Percentiles rank a stretch among this genome's conserved stretches.
These are phyloP conservation scores for Cyclopterus lumpus DNA, from an alignment of 2,797 vertebrate genomes.

Conservation along the genomic window DNA sequence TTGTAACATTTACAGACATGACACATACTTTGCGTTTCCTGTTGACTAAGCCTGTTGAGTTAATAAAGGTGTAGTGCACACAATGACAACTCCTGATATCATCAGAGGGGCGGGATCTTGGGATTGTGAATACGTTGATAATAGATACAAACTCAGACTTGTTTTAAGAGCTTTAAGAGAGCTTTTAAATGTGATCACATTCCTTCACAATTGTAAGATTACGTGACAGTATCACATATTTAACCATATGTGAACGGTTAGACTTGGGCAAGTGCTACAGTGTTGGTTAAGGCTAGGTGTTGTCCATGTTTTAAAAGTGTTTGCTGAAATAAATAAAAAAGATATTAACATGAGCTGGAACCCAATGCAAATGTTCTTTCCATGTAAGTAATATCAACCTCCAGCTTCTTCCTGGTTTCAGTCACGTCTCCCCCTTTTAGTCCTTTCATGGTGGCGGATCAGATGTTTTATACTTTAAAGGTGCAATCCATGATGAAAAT, in stretches of 20 bases:
- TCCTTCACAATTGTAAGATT: neutral
- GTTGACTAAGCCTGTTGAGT: slow-evolving; percentile 46
- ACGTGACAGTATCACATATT: neutral
- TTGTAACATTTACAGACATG: slow-evolving; percentile 3
- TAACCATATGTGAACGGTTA: neutral
- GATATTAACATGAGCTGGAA: neutral
- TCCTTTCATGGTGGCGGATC: slow-evolving; percentile 17
- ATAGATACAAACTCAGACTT: slow-evolving; percentile 30
- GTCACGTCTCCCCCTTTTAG: slow-evolving; percentile 12
- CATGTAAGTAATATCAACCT: slow-evolving; percentile 10
- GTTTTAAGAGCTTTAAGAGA: slow-evolving; percentile 20
- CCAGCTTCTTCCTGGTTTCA: slow-evolving; percentile 18
- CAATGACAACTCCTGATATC: slow-evolving; percentile 42
- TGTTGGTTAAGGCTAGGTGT: neutral
- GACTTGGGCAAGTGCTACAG: neutral
- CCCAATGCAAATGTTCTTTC: slow-evolving; percentile 8
- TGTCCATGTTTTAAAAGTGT: neutral
- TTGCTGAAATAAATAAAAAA: neutral
- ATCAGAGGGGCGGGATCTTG: slow-evolving; percentile 2
- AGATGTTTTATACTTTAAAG: slow-evolving; percentile 27
- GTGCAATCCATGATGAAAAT: slow-evolving; percentile 20
- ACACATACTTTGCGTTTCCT: slow-evolving; percentile 33
- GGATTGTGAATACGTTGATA: slow-evolving; percentile 25
- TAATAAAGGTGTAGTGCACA: slow-evolving; percentile 17
- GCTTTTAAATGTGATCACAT: neutral